These are phyloP conservation scores for Rhingia campestris DNA, from an alignment of 2,888 invertebrate genomes.

Conservation along the genomic window DNA sequence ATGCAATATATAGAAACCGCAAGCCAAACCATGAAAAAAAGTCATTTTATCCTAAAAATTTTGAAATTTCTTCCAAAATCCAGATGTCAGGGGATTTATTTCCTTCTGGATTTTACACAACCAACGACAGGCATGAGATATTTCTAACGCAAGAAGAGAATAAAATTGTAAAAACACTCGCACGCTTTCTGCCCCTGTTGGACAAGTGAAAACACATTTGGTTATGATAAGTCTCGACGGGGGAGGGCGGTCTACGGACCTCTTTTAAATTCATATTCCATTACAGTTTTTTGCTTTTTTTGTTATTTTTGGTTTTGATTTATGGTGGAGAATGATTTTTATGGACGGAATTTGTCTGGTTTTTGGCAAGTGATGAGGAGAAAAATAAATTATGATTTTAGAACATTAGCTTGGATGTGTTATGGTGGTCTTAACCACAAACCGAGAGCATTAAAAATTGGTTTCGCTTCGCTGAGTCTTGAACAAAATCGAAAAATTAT, in stretches of 20 bases:
- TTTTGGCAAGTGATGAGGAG: slow-evolving; percentile 55
- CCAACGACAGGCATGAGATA: slow-evolving; percentile 24
- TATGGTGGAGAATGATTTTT: slow-evolving; percentile 65
- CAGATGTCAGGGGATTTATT: slow-evolving; percentile 59
- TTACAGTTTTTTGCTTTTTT: slow-evolving; percentile 30
- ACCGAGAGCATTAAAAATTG: slow-evolving; percentile 12
- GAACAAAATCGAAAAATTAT: background rate
- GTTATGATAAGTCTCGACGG: slow-evolving; percentile 37
- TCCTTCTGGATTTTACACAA: slow-evolving; percentile 14
- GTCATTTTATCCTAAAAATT: slow-evolving; percentile 19
- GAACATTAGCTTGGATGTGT: slow-evolving; percentile 37
- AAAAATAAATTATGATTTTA: slow-evolving; percentile 40
- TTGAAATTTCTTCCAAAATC: slow-evolving; percentile 31
- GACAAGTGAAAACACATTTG: slow-evolving; percentile 52
- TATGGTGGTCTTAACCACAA: slow-evolving; percentile 27
- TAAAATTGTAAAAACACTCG: slow-evolving; percentile 50
- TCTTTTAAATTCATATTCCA: slow-evolving; percentile 38
- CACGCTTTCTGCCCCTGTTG: slow-evolving; percentile 5
- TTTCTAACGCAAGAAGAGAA: slow-evolving; percentile 54
- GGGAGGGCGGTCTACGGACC: slow-evolving; percentile 14
- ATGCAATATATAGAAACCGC: background rate
- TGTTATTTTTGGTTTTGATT: slow-evolving; percentile 54
- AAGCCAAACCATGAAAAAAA: slow-evolving; percentile 17
- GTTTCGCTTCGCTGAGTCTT: slow-evolving; percentile 26
- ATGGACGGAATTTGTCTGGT: slow-evolving; percentile 66